Evolutionary conservation across 2,888 invertebrate genomes (phyloP).

Genomic region (Ophion ellenae): DNA sequence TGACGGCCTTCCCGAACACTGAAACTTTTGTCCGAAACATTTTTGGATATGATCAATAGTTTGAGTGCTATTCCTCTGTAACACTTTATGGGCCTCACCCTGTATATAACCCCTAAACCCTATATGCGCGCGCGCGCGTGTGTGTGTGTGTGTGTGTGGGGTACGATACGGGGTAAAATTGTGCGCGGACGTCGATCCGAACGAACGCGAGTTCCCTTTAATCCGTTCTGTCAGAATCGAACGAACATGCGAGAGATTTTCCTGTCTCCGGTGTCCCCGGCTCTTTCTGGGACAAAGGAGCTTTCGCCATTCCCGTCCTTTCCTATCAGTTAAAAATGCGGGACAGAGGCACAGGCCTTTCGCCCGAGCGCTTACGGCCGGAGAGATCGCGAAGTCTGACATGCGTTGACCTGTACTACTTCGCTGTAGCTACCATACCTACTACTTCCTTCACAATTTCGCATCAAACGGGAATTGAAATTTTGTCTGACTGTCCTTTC

Average conservation of each 20-base stretch:
- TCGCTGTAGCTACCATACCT: background rate
- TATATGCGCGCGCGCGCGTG: too few species aligned
- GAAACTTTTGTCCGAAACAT: too few species aligned
- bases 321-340: slow-evolving; percentile 27
- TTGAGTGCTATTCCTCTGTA: too few species aligned
- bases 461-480: background rate
- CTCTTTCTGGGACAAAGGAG: slow-evolving; percentile 70
- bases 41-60: too few species aligned
- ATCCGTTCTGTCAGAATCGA: slow-evolving; percentile 76
- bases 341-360: slow-evolving; percentile 30
- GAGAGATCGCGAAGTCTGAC: slow-evolving; percentile 40
- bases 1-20: too few species aligned
- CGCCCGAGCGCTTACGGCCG: slow-evolving; percentile 16
- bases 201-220: slow-evolving; percentile 75
- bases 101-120: too few species aligned
- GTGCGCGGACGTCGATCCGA: slow-evolving; percentile 49
- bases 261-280: slow-evolving; percentile 21
- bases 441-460: background rate
- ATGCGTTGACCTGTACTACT: slow-evolving; percentile 49
- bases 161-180: background rate
- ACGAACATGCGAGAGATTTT: slow-evolving; percentile 72
- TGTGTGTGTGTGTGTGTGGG: too few species aligned
- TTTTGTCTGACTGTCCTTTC: background rate
- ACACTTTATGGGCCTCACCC: too few species aligned
- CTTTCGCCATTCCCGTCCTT: slow-evolving; percentile 54